Evolutionary conservation across 2,797 vertebrate genomes (phyloP).

Genomic region (Sciurus vulgaris): DNA sequence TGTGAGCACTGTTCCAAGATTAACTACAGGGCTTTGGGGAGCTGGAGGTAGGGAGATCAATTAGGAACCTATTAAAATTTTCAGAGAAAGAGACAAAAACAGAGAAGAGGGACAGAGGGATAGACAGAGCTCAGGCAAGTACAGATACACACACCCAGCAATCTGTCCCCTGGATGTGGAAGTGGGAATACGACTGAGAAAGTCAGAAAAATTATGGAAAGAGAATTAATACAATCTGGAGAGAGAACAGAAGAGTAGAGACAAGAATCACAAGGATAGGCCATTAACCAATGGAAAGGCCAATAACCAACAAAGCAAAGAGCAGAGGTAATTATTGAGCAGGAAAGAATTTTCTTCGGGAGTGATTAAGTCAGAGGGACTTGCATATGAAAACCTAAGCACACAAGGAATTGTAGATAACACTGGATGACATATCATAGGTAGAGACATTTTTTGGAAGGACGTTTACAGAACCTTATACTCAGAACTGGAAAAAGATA

Average conservation of each 20-base stretch:
- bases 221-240: neutral
- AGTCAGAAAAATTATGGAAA: neutral
- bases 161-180: neutral
- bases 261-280: neutral
- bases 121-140: neutral
- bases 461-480: neutral
- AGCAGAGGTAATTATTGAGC: neutral
- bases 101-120: neutral
- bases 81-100: neutral
- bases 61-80: slow-evolving; percentile 74
- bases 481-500: slow-evolving; percentile 8
- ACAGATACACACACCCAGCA: neutral
- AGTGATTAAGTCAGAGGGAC: neutral
- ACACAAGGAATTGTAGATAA: neutral
- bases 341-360: neutral
- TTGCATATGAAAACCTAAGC: neutral
- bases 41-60: slow-evolving; percentile 54
- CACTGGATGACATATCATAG: neutral
- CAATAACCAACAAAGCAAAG: neutral
- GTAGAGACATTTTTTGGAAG: neutral
- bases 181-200: neutral
- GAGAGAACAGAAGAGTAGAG: neutral
- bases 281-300: neutral
- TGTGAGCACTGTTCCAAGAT: slow-evolving; percentile 71
- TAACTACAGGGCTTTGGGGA: slow-evolving; percentile 69